These are phyloP conservation scores for Mizuhopecten yessoensis DNA, from an alignment of 1,140 invertebrate genomes.

Conservation along the genomic window DNA sequence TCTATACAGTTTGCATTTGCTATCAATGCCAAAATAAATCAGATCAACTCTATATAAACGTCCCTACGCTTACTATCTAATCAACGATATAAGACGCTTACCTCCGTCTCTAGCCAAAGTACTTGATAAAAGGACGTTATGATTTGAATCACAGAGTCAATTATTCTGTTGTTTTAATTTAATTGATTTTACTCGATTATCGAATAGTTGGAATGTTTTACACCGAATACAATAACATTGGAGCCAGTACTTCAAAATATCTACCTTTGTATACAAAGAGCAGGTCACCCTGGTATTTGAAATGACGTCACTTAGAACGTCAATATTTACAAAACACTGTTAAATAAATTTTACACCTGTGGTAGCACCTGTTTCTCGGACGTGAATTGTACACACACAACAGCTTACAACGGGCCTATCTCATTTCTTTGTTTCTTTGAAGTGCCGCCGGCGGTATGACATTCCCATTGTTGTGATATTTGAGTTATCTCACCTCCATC, in stretches of 20 bases:
- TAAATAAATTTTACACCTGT: constrained; percentile 8
- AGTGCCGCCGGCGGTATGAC: background rate
- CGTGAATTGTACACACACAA: background rate
- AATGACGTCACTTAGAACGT: background rate
- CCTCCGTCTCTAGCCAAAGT: background rate
- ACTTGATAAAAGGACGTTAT: no score
- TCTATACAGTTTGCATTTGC: no score
- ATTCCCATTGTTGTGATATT: background rate
- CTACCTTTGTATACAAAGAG: background rate
- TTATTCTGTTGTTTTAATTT: background rate
- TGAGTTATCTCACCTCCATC: constrained; percentile 1
- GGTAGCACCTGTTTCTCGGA: background rate
- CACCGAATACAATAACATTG: background rate
- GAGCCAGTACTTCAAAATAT: background rate
- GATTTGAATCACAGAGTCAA: background rate
- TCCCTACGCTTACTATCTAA: no score
- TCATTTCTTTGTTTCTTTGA: constrained; percentile 22
- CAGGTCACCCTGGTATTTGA: background rate
- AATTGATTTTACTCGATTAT: background rate
- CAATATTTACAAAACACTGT: background rate
- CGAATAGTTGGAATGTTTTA: constrained; percentile 12
- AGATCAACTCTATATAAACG: no score
- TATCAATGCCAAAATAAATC: no score
- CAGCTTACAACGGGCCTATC: background rate
- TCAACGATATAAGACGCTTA: no score